Base-by-base conservation (phyloP, 37 sponge, comb jelly and placozoan genomes). In the Oscarella lobularis region DNA sequence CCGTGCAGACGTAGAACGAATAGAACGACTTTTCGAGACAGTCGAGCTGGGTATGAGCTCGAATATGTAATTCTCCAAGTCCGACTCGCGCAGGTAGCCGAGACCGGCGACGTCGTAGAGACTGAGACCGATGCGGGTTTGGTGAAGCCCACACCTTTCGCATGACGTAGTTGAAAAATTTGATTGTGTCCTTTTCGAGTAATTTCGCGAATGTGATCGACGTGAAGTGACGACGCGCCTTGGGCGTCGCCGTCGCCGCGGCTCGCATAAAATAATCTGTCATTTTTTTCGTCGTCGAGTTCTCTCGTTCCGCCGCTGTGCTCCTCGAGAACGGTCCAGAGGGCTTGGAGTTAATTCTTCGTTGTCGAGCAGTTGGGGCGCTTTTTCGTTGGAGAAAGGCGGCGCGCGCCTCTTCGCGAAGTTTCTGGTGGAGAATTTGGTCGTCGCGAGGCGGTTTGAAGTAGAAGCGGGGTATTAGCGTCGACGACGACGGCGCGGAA, bases 1-100 rank as follows among this genome's bases (percentile, higher is more conserved):
- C 98, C n/a, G 98, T 96, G 71, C 98, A 96, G 27, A 96, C 94
- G 71, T 93, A 96, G 84, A 96, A 96, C 27, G 91, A 87, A 75
- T 96, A 93, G 73, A 96, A 96, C 5, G 91, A 90, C 73, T 89
- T 89, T 72, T 96, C 98, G 3, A 96, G 88, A 38, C 88, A 85
- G 37, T 81, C 85, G 33, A 96, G 87, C 35, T 92, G 98, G 94
- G 94, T 2, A 96, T 96, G 66, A 96, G 83, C 78, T 96, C 98
- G 67, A 96, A 74, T 32, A 96, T 92, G 79, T 96, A 96, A 76
- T 96, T 96, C 80, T 96, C 98, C 34, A 96, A 66, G 76, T 96
- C 94, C 78, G 6, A 20, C 71, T 38, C 80, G 40, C 48, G 40
- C 73, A 33, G 73, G 31, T 72, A 39, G 48, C 6, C 30, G 1